Percentiles rank a stretch among this genome's conserved stretches.
Evolutionary conservation across 2,113 vertebrate genomes (phyloP).

Genomic region (Rhynchopsitta pachyrhyncha): DNA sequence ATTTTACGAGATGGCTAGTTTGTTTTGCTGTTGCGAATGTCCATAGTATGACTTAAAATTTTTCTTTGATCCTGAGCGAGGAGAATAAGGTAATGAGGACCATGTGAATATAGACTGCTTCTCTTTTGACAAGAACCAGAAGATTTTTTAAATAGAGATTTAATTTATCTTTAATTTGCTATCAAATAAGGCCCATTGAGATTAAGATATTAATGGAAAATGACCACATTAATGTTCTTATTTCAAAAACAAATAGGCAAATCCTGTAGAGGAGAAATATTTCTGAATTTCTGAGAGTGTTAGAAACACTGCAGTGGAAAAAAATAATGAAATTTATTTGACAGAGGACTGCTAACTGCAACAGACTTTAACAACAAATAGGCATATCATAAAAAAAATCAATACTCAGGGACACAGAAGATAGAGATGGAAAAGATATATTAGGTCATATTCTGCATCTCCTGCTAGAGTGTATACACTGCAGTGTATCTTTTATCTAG

Average conservation of each 20-base stretch:
- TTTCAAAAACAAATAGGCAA: neutral
- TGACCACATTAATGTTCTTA: neutral
- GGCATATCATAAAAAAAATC: conserved; percentile 27
- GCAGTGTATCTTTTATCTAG: neutral
- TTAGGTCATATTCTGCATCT: conserved; percentile 16
- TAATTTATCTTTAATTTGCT: neutral
- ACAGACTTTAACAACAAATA: conserved; percentile 41
- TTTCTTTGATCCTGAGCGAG: neutral
- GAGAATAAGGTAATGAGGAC: neutral
- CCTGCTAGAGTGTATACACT: neutral
- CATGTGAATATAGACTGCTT: neutral
- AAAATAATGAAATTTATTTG: neutral
- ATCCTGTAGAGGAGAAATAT: neutral
- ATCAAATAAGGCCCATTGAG: neutral
- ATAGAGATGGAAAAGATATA: conserved; percentile 43
- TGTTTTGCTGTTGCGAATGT: neutral
- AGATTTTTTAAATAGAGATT: neutral
- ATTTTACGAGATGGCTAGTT: neutral
- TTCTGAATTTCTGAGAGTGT: neutral
- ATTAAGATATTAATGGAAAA: neutral
- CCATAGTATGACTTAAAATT: neutral
- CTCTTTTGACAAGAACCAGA: neutral
- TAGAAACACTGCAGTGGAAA: neutral
- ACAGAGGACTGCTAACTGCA: neutral
- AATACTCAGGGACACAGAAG: conserved; percentile 18